phyloP scores from a whole-genome alignment of 1,140 invertebrate genomes.

The Nephotettix cincticeps region DNA sequence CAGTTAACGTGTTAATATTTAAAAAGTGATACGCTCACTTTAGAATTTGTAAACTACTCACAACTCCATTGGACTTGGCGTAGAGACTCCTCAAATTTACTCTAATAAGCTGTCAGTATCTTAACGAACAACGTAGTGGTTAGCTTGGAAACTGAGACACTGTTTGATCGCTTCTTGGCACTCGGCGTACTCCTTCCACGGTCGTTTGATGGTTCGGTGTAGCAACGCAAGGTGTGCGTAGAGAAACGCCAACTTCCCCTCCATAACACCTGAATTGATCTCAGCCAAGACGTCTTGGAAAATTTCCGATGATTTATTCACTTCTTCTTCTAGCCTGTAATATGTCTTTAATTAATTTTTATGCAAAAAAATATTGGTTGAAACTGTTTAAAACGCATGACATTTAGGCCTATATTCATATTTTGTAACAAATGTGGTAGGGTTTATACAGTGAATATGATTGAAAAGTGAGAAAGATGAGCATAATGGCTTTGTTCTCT shows the following conservation, averaged over 20 bases:
- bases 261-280: slow-evolving; percentile 24
- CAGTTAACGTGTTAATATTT: too few species aligned
- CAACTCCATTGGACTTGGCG: too few species aligned
- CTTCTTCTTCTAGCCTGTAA: slow-evolving; percentile 27
- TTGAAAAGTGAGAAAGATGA: too few species aligned
- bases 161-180: slow-evolving; percentile 41
- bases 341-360: neutral
- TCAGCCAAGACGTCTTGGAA: slow-evolving; percentile 29
- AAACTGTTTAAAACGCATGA: too few species aligned
- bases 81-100: too few species aligned
- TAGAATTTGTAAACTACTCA: too few species aligned
- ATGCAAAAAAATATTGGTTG: neutral
- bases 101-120: too few species aligned
- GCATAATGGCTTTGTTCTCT: too few species aligned
- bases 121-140: slow-evolving; percentile 33
- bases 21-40: too few species aligned
- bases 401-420: too few species aligned
- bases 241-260: slow-evolving; percentile 30
- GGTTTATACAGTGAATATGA: too few species aligned
- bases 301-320: slow-evolving; percentile 32
- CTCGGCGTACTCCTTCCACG: slow-evolving; percentile 37
- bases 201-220: slow-evolving; percentile 33
- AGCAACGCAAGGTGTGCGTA: slow-evolving; percentile 33
- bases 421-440: too few species aligned
- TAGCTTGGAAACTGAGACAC: slow-evolving; percentile 33